A percentile compares a stretch with the other conserved stretches of the same genome.
Evolutionary conservation across 2,797 vertebrate species (phyloP).

Genomic region (Eidolon dupreanum): DNA sequence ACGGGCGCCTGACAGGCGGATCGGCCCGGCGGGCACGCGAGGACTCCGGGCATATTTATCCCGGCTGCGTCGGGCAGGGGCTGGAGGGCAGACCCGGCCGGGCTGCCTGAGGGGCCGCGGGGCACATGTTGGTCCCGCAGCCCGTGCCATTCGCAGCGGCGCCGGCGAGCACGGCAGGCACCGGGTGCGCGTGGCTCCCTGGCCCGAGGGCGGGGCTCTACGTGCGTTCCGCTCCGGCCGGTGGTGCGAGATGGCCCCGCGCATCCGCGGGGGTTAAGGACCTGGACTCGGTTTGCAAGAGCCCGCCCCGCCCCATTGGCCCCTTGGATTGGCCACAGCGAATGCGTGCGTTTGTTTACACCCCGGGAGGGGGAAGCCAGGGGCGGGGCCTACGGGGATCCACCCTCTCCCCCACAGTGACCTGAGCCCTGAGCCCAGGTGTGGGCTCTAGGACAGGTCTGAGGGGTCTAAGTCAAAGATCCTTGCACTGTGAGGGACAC

Average conservation of each 20-base stretch:
- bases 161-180: neutral
- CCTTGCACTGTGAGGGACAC: neutral
- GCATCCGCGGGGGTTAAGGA: neutral
- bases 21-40: slow-evolving; percentile 15
- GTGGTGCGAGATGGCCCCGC: neutral
- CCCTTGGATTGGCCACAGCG: slow-evolving; percentile 60
- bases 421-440: neutral
- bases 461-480: neutral
- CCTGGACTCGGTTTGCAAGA: slow-evolving; percentile 15
- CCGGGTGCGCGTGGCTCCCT: neutral
- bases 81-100: slow-evolving; percentile 52
- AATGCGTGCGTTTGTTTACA: slow-evolving; percentile 73
- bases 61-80: slow-evolving; percentile 40
- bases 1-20: slow-evolving; percentile 54
- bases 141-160: slow-evolving; percentile 46
- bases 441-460: neutral
- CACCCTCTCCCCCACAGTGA: neutral
- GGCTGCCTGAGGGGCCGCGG: slow-evolving; percentile 27
- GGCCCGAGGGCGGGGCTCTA: neutral
- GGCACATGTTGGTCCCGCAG: slow-evolving; percentile 41
- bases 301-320: slow-evolving; percentile 36
- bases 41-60: slow-evolving; percentile 69
- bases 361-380: neutral
- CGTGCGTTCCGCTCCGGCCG: neutral
- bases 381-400: neutral